Evolutionary conservation across 2,888 invertebrate genomes (phyloP).

Genomic region (Hipparchia semele): DNA sequence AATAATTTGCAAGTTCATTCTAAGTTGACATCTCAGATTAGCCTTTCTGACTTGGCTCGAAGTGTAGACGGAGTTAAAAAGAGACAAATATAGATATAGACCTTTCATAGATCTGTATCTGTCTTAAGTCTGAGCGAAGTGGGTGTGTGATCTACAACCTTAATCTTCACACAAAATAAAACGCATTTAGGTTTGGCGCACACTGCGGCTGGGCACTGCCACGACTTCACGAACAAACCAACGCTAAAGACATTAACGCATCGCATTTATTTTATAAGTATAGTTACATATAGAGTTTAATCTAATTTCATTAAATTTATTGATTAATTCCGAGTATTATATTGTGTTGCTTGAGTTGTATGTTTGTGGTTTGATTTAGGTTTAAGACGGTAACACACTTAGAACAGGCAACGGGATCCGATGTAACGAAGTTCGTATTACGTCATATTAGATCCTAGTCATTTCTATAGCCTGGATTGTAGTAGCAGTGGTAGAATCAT

Average conservation of each 20-base stretch:
- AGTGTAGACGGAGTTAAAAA: too few species aligned
- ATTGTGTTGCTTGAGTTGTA: constrained; percentile 1
- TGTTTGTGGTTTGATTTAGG: constrained; percentile 4
- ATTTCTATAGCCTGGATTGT: not conserved
- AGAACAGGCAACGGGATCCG: not conserved
- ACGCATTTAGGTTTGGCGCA: not conserved
- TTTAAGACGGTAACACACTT: not conserved
- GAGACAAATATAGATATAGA: too few species aligned
- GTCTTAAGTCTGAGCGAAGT: too few species aligned
- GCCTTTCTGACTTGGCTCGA: too few species aligned
- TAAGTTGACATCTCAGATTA: too few species aligned
- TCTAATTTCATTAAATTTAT: constrained; percentile 1
- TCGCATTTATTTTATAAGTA: constrained; percentile 20
- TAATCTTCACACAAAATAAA: not conserved
- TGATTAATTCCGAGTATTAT: not conserved
- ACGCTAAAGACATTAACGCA: constrained; percentile 16
- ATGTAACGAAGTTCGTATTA: not conserved
- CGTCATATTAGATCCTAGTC: not conserved
- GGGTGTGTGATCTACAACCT: too few species aligned
- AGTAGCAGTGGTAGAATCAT: too few species aligned
- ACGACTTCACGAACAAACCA: constrained; percentile 22
- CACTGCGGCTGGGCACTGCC: constrained; percentile 29
- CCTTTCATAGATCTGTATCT: too few species aligned
- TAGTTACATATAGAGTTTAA: not conserved
- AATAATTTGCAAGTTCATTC: too few species aligned